Evolutionary conservation across 1,140 invertebrate genomes (phyloP).

Genomic region (Diorhabda elongata): DNA sequence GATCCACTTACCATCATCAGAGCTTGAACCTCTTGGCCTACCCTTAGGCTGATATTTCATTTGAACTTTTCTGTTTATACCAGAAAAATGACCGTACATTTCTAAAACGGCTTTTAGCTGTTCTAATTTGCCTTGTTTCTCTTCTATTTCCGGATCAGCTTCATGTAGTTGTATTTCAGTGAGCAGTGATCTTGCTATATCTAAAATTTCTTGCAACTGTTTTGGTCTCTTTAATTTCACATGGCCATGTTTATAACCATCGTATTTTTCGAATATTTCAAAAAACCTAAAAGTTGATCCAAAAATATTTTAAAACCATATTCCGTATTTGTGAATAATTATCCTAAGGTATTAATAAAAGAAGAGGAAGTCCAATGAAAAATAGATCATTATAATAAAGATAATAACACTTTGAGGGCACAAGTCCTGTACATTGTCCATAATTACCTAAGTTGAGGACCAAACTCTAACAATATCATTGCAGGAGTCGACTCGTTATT

Average conservation of each 20-base stretch:
- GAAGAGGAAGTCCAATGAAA: too few relatives aligned
- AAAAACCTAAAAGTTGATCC: slow-evolving; percentile 75
- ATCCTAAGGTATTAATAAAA: not conserved
- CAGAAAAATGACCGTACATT: slow-evolving; percentile 99
- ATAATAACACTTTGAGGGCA: too few relatives aligned
- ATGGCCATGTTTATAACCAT: slow-evolving; percentile 91
- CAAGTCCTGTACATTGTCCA: too few relatives aligned
- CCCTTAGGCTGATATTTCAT: slow-evolving; percentile 98
- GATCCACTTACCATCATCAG: slow-evolving; percentile 78
- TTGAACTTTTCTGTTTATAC: slow-evolving; percentile 99
- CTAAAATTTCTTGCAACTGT: slow-evolving; percentile 95
- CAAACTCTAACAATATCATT: too few relatives aligned
- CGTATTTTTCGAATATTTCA: slow-evolving; percentile 97
- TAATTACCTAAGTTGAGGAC: too few relatives aligned
- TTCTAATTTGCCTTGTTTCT: slow-evolving; percentile 93
- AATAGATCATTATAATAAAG: too few relatives aligned
- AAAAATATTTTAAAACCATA: slow-evolving; percentile 1
- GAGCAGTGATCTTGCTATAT: slow-evolving; percentile 85
- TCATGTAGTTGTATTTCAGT: slow-evolving; percentile 81
- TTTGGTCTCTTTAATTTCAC: slow-evolving; percentile 97
- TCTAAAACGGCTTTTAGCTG: slow-evolving; percentile 97
- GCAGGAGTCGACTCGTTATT: too few relatives aligned
- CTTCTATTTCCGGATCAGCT: slow-evolving; percentile 89
- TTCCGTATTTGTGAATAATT: not conserved
- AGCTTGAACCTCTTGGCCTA: slow-evolving; percentile 85